Percentiles rank a stretch among this genome's conserved stretches.
These are phyloP conservation scores for Chromoteleia sp. DNA, from an alignment of 2,888 invertebrate genomes.

Conservation along the genomic window DNA sequence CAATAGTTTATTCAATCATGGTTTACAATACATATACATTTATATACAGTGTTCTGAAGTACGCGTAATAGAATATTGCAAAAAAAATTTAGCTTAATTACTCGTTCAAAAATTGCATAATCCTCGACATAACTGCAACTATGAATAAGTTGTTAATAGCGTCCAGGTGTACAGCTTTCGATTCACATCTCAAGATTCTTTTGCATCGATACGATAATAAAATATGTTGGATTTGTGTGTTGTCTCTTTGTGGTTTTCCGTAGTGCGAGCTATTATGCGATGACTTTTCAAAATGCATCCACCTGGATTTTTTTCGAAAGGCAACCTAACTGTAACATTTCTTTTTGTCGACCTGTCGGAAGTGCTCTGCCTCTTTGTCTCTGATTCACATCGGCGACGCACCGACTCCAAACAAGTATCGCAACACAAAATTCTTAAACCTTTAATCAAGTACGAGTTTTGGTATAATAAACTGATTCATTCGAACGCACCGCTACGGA, in stretches of 20 bases:
- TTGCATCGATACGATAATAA: constrained; percentile 13
- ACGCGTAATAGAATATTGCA: too few species aligned
- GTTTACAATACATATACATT: too few species aligned
- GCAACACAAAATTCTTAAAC: constrained; percentile 5
- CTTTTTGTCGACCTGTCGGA: constrained; percentile 27
- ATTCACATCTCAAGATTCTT: constrained; percentile 25
- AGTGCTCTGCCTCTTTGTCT: not conserved
- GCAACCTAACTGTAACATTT: constrained; percentile 19
- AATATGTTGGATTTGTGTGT: constrained; percentile 27
- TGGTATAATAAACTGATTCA: constrained; percentile 24
- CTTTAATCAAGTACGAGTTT: not conserved
- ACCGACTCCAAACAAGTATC: constrained; percentile 6
- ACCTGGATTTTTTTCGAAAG: constrained; percentile 45
- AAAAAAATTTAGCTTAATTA: too few species aligned
- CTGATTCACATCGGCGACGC: too few species aligned
- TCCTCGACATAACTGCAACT: too few species aligned
- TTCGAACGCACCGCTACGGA: not conserved
- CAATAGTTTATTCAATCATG: too few species aligned
- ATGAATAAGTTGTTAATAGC: constrained; percentile 46
- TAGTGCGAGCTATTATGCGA: constrained; percentile 23
- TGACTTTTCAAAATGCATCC: constrained; percentile 58
- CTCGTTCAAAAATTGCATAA: too few species aligned
- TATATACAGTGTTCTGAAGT: too few species aligned
- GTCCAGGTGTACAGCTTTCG: constrained; percentile 27
- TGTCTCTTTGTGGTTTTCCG: constrained; percentile 28